These are phyloP conservation scores for Tridacna crocea DNA, from an alignment of 2,888 invertebrate genomes.

Conservation along the genomic window DNA sequence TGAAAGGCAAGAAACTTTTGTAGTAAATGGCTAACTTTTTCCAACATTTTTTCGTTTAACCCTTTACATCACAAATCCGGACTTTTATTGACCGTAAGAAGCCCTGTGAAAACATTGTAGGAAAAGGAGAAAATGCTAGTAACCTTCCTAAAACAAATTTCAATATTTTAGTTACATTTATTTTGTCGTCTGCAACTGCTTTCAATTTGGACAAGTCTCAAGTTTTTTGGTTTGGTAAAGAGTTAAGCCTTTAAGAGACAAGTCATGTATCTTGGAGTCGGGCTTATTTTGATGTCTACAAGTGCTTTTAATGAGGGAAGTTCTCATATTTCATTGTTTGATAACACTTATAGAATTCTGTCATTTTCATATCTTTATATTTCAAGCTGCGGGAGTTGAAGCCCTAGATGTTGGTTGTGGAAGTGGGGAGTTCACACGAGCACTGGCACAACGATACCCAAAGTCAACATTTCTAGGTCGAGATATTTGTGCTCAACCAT, in stretches of 20 bases:
- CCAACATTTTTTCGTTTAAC: no score
- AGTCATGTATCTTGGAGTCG: not conserved
- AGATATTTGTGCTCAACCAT: constrained; percentile 18
- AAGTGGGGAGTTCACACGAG: constrained; percentile 22
- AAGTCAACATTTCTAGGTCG: constrained; percentile 45
- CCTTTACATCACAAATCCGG: no score
- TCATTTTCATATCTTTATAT: not conserved
- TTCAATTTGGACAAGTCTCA: no score
- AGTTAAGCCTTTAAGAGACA: not conserved
- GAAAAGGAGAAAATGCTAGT: no score
- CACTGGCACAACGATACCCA: constrained; percentile 38
- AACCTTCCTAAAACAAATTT: no score
- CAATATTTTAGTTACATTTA: no score
- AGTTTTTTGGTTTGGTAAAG: no score
- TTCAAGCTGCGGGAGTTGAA: constrained; percentile 27
- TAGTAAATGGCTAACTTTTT: not conserved
- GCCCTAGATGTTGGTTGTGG: constrained; percentile 51
- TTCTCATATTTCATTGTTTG: no score
- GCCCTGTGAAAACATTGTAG: no score
- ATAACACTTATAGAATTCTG: not conserved
- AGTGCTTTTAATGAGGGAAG: not conserved
- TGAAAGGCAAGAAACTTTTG: not conserved
- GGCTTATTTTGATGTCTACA: not conserved
- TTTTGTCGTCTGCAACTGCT: no score
- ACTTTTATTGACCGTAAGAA: no score